phyloP scores from a whole-genome alignment of 2,888 invertebrate species.

The Erpobdella octoculata region DNA sequence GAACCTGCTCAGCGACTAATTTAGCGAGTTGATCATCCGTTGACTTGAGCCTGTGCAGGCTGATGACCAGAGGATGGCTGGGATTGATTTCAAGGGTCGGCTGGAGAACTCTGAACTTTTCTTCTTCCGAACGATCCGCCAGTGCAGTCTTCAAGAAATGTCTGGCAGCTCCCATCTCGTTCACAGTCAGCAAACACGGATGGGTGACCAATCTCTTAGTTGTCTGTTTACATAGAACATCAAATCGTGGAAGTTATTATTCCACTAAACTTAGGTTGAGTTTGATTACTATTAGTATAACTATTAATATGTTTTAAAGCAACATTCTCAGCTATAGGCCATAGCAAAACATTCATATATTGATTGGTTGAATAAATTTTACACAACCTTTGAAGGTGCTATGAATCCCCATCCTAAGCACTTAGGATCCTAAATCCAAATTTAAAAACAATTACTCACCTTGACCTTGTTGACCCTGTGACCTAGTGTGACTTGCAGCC shows the following conservation, averaged over 20 bases:
- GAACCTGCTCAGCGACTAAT: conserved; percentile 73
- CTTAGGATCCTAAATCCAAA: background rate
- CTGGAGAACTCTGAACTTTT: conserved; percentile 75
- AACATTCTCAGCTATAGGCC: background rate
- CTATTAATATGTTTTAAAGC: too few relatives aligned
- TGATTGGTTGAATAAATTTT: too few relatives aligned
- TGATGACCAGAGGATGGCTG: conserved; percentile 70
- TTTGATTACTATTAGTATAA: too few relatives aligned
- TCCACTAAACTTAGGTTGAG: too few relatives aligned
- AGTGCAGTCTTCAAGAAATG: conserved; percentile 87
- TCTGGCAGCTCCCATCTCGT: conserved; percentile 90
- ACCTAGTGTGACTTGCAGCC: conserved; percentile 68
- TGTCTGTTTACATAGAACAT: conserved; percentile 54
- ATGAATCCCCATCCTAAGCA: too few relatives aligned
- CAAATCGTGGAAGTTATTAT: too few relatives aligned
- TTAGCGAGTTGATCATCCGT: conserved; percentile 73
- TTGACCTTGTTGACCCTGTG: conserved; percentile 76
- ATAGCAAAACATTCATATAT: too few relatives aligned
- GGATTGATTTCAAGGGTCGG: conserved; percentile 90
- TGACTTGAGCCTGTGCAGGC: conserved; percentile 67
- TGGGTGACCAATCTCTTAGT: conserved; percentile 74
- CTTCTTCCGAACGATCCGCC: conserved; percentile 58
- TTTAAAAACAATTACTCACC: conserved; percentile 39
- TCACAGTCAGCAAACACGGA: conserved; percentile 88
- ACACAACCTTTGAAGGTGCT: too few relatives aligned